Conservation (phyloP, 2,113 vertebrate species). For the Helogale parvula region DNA sequence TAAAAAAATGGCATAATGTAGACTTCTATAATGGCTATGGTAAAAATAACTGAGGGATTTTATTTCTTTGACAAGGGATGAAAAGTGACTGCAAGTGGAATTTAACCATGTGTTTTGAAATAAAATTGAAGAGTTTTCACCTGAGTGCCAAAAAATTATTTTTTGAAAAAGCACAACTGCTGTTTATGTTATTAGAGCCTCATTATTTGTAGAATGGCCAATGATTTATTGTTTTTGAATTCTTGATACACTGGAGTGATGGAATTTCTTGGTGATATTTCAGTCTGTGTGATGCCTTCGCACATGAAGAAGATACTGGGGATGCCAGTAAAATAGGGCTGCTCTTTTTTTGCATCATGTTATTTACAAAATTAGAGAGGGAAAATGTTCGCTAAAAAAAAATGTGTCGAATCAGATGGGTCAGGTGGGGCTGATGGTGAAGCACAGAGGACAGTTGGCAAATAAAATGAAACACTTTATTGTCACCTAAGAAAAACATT, state of each 20-base stretch:
- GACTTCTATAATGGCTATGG: constrained; percentile 1
- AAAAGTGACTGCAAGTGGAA: constrained; percentile 24
- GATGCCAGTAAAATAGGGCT: constrained; percentile 1
- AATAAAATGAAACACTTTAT: neutral
- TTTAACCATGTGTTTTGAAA: constrained; percentile 27
- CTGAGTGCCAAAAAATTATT: neutral
- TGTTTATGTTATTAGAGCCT: constrained; percentile 29
- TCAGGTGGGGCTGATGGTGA: neutral
- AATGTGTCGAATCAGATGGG: neutral
- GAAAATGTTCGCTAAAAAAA: neutral
- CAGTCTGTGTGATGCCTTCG: neutral
- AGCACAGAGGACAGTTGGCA: neutral
- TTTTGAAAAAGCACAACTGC: neutral
- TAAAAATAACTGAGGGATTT: constrained; percentile 18
- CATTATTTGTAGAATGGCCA: constrained; percentile 38
- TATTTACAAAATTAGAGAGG: neutral
- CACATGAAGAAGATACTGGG: neutral
- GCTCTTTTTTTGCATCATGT: neutral
- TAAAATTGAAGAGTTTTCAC: constrained; percentile 40
- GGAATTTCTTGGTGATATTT: constrained; percentile 32
- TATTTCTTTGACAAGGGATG: constrained; percentile 45
- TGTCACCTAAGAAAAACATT: constrained; percentile 4
- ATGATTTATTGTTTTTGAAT: constrained; percentile 41
- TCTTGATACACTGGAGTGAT: neutral
- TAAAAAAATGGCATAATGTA: neutral